These are phyloP conservation scores for Hipparchia sbordonii DNA, from an alignment of 2,888 invertebrate species.

Conservation along the genomic window DNA sequence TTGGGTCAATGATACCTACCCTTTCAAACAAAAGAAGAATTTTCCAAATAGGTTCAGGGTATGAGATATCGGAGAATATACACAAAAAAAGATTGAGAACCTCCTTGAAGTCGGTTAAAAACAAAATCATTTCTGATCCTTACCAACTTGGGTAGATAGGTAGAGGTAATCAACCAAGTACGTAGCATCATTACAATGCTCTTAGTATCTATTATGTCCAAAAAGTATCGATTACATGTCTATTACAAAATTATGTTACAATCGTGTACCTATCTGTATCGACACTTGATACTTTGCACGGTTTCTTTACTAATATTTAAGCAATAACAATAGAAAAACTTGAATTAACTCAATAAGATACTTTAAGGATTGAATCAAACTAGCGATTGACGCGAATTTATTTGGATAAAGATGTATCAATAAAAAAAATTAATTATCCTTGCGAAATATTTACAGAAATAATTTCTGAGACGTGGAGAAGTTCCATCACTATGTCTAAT, in stretches of 20 bases:
- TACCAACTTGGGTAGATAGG: too few relatives aligned
- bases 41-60: too few relatives aligned
- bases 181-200: background rate
- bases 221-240: constrained; percentile 29
- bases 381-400: background rate
- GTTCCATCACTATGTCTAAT: too few relatives aligned
- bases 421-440: too few relatives aligned
- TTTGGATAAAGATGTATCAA: background rate
- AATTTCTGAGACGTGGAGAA: too few relatives aligned
- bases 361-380: background rate
- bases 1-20: too few relatives aligned
- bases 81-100: too few relatives aligned
- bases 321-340: constrained; percentile 28
- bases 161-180: background rate
- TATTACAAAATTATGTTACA: constrained; percentile 15
- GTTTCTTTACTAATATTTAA: constrained; percentile 40
- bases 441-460: too few relatives aligned
- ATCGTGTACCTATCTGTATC: constrained; percentile 15
- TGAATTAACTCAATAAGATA: background rate
- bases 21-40: too few relatives aligned
- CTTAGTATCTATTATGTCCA: background rate
- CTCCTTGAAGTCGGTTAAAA: too few relatives aligned
- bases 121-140: background rate
- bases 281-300: constrained; percentile 38
- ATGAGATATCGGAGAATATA: too few relatives aligned